Conservation (phyloP, 1,140 invertebrate genomes). For the Drosophila rhopaloa region DNA sequence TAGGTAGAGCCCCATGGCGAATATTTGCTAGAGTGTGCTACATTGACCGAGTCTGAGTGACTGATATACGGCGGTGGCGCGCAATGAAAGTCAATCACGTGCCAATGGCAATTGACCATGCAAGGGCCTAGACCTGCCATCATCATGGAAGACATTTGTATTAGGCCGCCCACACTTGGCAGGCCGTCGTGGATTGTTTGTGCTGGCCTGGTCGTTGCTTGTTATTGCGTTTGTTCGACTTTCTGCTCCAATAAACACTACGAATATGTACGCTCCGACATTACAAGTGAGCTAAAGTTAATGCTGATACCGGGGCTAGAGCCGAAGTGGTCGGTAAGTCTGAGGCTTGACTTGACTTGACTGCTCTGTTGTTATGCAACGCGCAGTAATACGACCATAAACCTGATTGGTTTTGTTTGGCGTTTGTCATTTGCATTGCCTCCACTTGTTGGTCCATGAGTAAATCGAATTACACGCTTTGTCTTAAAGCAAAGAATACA, state of each 20-base stretch:
- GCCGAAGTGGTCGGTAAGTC: slow-evolving; percentile 2
- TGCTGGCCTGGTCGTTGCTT: slow-evolving; percentile 19
- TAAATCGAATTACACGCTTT: slow-evolving; percentile 28
- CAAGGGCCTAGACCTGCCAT: slow-evolving; percentile 44
- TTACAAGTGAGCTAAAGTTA: slow-evolving; percentile 4
- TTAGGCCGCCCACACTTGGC: slow-evolving; percentile 48
- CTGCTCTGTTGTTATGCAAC: slow-evolving; percentile 60
- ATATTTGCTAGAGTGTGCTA: slow-evolving; percentile 11
- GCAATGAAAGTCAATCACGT: slow-evolving; percentile 75
- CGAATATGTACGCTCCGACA: slow-evolving; percentile 33
- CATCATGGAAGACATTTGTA: slow-evolving; percentile 67
- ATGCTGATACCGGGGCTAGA: too few relatives aligned
- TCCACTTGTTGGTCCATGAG: slow-evolving; percentile 41
- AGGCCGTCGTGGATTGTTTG: slow-evolving; percentile 38
- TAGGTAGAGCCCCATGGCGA: background rate
- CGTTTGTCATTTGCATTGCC: slow-evolving; percentile 40
- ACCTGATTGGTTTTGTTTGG: slow-evolving; percentile 61
- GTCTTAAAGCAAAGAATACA: slow-evolving; percentile 28
- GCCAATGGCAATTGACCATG: slow-evolving; percentile 63
- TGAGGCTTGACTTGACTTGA: slow-evolving; percentile 27
- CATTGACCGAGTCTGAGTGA: slow-evolving; percentile 42
- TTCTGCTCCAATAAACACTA: slow-evolving; percentile 73
- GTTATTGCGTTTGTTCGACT: slow-evolving; percentile 39
- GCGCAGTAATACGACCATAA: slow-evolving; percentile 66
- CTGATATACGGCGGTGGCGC: slow-evolving; percentile 43